Conservation (phyloP, 2,888 invertebrate species). For the Nephrotoma guestfalica region DNA sequence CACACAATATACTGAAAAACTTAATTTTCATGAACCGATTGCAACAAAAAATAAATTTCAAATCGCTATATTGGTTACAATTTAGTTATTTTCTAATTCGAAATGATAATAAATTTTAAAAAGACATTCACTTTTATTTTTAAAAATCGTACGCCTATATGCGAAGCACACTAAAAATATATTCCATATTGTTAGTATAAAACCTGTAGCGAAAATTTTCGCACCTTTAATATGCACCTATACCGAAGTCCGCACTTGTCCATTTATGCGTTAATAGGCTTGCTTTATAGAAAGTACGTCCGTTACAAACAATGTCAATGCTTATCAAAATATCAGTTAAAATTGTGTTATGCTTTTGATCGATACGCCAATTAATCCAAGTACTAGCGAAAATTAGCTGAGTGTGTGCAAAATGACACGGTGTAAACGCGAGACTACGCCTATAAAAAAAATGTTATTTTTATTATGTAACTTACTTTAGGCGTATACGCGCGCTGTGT, state of each 20-base stretch:
- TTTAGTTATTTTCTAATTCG: neutral
- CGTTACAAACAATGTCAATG: neutral
- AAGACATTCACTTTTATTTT: neutral
- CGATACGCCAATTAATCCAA: neutral
- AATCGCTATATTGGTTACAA: neutral
- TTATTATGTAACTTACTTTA: neutral
- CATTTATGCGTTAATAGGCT: neutral
- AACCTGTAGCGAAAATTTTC: neutral
- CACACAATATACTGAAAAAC: neutral
- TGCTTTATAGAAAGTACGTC: neutral
- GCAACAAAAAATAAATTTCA: neutral
- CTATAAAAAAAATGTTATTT: neutral
- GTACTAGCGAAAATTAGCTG: neutral
- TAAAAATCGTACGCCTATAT: neutral
- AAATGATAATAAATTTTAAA: neutral
- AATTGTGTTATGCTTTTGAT: neutral
- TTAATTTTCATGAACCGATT: neutral
- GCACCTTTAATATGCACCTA: neutral
- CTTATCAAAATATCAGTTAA: neutral
- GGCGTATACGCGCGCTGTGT: neutral
- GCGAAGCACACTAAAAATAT: neutral
- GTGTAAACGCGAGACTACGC: neutral
- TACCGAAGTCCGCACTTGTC: neutral
- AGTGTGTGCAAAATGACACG: neutral
- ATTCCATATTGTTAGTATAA: neutral